Conservation (phyloP, 2,797 vertebrate species). For the Eurystomus glaucurus region DNA sequence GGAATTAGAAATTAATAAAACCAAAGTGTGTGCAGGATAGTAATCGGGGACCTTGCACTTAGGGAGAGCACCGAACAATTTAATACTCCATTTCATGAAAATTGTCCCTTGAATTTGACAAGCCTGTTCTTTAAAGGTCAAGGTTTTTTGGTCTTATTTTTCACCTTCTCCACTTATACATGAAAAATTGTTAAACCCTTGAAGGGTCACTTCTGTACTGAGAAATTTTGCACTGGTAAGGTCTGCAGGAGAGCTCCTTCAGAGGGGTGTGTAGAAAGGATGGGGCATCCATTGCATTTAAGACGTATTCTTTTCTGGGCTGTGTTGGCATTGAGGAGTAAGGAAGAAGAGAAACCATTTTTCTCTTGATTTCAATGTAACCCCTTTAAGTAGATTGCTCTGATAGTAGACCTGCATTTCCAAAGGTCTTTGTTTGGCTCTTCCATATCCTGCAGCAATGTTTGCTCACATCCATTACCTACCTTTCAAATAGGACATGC, state of each 20-base stretch:
- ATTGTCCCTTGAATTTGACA: background rate
- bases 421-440: background rate
- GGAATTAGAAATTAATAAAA: background rate
- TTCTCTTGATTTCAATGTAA: background rate
- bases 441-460: background rate
- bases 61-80: background rate
- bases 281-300: background rate
- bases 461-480: background rate
- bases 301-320: background rate
- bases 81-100: background rate
- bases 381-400: background rate
- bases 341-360: background rate
- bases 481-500: background rate
- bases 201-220: background rate
- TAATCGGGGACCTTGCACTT: rapidly evolving
- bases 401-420: background rate
- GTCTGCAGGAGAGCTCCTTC: background rate
- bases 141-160: background rate
- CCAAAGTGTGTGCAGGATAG: background rate
- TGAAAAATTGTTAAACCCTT: background rate
- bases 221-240: background rate
- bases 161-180: background rate
- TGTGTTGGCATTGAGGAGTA: background rate
- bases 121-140: background rate
- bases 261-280: rapidly evolving